Base-by-base conservation (phyloP, 2,888 invertebrate genomes). In the Corythucha ciliata region DNA sequence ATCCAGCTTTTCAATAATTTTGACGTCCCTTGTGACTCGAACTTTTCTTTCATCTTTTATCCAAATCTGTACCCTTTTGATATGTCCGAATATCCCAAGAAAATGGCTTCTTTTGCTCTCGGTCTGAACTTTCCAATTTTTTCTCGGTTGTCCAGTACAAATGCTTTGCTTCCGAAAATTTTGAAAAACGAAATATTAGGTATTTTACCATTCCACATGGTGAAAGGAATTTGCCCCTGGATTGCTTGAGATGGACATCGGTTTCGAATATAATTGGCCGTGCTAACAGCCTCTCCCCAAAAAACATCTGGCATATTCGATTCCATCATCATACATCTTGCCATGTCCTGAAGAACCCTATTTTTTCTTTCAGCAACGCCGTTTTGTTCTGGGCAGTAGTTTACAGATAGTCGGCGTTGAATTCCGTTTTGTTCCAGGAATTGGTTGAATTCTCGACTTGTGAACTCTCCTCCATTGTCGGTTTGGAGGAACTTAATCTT, bases 381-480 rank as follows among this genome's bases (percentile, higher is more conserved):
- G 21, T 48, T 48, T 27, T 48, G 48, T 16, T 48, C 39, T 21
- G 48, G 20, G 8, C 39, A 40, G 32, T 40, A 48, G 20, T 27
- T 32, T 10, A 34, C 48, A 10, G 48, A 48, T 27, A 48, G 16
- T 7, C 48, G 26, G 8, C 40, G 26, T 25, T 48, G 48, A 18
- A 48, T 48, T 10, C 48, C 48, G 34, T 16, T 16, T 8, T 48
- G 39, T 18, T 27, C 20, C 10, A 48, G 32, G 16, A 14, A 48
- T 24, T 36, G 24, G 37, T 47, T 18, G 36, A 47, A 47, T n/a
- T 58, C 48, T 2, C 36, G 14, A 27, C 57, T 62, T 0, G 46
- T 2, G 32, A 59, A 61, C 25, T 63, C 60, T 2, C 47, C 42
- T 1, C 61, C 61, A 37, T 62, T 61, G 29, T 62, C 61, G 3